phyloP scores from a whole-genome alignment of 2,888 invertebrate genomes.

The Rambutsinella grinnellia region DNA sequence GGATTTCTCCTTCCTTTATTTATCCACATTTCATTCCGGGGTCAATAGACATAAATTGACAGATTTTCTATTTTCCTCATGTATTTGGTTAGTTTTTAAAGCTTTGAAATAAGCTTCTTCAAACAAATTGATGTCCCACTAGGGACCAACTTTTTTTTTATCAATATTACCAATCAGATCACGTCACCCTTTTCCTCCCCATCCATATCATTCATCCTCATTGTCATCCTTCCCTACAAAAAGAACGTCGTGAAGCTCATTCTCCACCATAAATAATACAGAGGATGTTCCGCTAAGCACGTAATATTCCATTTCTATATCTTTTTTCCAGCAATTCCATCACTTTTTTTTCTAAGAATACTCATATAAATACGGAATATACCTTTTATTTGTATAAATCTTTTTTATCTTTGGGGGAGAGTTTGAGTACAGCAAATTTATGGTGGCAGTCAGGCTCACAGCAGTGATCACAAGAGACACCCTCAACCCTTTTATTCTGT shows the following conservation, averaged over 20 bases:
- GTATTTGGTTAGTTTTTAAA: too few relatives aligned
- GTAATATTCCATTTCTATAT: constrained; percentile 7
- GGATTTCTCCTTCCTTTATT: too few relatives aligned
- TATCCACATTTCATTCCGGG: background rate
- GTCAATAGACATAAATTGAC: background rate
- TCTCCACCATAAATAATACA: constrained; percentile 45
- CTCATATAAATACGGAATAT: too few relatives aligned
- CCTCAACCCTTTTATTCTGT: constrained; percentile 16
- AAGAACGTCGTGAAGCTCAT: constrained; percentile 27
- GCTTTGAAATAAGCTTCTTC: too few relatives aligned
- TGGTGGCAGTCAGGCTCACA: constrained; percentile 53
- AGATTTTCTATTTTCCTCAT: background rate
- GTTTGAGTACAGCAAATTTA: constrained; percentile 46
- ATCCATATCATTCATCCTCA: constrained; percentile 18
- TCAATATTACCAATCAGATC: constrained; percentile 52
- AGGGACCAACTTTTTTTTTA: constrained; percentile 33
- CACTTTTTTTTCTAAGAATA: constrained; percentile 12
- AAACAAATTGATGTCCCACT: constrained; percentile 12
- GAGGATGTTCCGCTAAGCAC: constrained; percentile 15
- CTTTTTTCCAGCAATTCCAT: too few relatives aligned
- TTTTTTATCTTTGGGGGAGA: constrained; percentile 32
- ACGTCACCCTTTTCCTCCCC: constrained; percentile 45
- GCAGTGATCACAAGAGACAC: constrained; percentile 43
- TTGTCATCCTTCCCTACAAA: constrained; percentile 22
- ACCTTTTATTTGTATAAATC: too few relatives aligned